phyloP scores from a whole-genome alignment of 2,888 invertebrate species.

The Scaptomyza flava region DNA sequence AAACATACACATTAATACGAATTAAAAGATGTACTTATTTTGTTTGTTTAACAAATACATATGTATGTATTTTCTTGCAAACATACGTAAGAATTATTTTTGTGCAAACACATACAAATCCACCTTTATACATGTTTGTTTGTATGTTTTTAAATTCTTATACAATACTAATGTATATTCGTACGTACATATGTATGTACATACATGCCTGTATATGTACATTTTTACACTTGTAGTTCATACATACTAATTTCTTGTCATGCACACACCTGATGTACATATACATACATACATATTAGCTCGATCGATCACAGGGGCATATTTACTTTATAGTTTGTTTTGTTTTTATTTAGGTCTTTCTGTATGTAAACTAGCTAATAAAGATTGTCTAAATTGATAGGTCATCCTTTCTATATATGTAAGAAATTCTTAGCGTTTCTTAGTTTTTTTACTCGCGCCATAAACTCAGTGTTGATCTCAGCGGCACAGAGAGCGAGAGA shows the following conservation, averaged over 20 bases:
- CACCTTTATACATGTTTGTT: not conserved
- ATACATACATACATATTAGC: no score
- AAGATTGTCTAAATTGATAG: not conserved
- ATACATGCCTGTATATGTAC: not conserved
- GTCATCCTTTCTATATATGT: slow-evolving; percentile 7
- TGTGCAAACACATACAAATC: not conserved
- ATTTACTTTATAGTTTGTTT: not conserved
- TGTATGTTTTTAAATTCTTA: slow-evolving; percentile 5
- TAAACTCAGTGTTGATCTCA: slow-evolving; percentile 1
- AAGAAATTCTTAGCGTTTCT: no score
- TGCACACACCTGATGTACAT: slow-evolving; percentile 15
- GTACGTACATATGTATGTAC: not conserved
- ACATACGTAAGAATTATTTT: slow-evolving; percentile 1
- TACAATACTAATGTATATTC: not conserved
- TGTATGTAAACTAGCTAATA: not conserved
- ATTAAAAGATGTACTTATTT: slow-evolving; percentile 6
- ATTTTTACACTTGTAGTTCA: slow-evolving; percentile 2
- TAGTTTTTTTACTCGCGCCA: not conserved
- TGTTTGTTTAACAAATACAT: slow-evolving; percentile 11
- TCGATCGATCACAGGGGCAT: slow-evolving; percentile 6
- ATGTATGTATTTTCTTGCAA: not conserved
- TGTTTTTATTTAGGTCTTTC: not conserved
- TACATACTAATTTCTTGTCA: slow-evolving; percentile 10
- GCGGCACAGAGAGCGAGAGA: not conserved
- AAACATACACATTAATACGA: not conserved